Evolutionary conservation across 2,797 vertebrate genomes (phyloP).

Genomic region (Siniperca undulata): DNA sequence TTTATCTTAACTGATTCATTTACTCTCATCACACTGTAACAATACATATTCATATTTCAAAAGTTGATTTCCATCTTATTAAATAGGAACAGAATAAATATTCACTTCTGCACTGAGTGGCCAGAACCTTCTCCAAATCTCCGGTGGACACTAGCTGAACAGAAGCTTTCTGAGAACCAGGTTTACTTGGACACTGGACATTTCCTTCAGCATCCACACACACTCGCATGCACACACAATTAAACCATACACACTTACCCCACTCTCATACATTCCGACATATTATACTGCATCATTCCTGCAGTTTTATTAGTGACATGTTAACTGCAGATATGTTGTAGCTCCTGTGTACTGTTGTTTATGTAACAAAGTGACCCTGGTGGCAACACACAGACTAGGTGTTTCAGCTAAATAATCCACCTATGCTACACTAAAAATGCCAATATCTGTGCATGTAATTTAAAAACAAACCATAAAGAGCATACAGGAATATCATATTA

Average conservation of each 20-base stretch:
- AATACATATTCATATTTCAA: slow-evolving; percentile 83
- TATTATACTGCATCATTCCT: slow-evolving; percentile 49
- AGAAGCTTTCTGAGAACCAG: slow-evolving; percentile 65
- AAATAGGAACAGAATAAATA: slow-evolving; percentile 87
- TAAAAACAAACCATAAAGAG: slow-evolving; percentile 52
- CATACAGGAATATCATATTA: slow-evolving; percentile 36
- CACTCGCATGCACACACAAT: slow-evolving; percentile 35
- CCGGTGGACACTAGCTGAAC: slow-evolving; percentile 63
- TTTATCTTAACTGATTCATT: slow-evolving; percentile 80
- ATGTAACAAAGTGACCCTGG: slow-evolving; percentile 60
- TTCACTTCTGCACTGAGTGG: slow-evolving; percentile 76
- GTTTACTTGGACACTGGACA: slow-evolving; percentile 51
- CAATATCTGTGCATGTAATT: slow-evolving; percentile 51
- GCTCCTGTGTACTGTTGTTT: slow-evolving; percentile 49
- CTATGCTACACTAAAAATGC: slow-evolving; percentile 55
- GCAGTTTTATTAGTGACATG: slow-evolving; percentile 56
- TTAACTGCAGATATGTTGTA: slow-evolving; percentile 56
- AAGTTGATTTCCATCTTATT: slow-evolving; percentile 79
- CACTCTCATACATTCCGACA: slow-evolving; percentile 48
- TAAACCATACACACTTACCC: slow-evolving; percentile 40
- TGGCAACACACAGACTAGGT: slow-evolving; percentile 43
- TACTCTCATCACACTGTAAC: slow-evolving; percentile 85
- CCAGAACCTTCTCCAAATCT: slow-evolving; percentile 59
- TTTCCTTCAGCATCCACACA: slow-evolving; percentile 45
- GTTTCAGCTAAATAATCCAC: slow-evolving; percentile 43